These are phyloP conservation scores for Leptoteleia sp. DNA, from an alignment of 1,140 invertebrate species.

Conservation along the genomic window DNA sequence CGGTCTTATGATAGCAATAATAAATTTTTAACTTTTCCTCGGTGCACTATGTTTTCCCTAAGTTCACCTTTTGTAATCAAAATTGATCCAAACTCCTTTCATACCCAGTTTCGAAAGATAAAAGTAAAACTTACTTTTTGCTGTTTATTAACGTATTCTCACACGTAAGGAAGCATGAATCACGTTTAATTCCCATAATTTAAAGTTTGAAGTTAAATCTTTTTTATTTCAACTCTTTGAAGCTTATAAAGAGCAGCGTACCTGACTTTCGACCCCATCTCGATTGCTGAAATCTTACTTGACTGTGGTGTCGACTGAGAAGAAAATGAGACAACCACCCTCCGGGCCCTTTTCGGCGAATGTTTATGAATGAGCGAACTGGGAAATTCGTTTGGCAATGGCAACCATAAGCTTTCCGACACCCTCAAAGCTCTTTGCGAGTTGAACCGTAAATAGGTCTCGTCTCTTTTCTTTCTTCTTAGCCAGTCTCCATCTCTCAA, in stretches of 20 bases:
- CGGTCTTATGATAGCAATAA: too few relatives aligned
- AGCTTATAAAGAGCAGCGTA: slow-evolving; percentile 8
- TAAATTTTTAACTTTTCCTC: too few relatives aligned
- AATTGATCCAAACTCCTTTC: too few relatives aligned
- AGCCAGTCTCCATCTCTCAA: slow-evolving; percentile 10
- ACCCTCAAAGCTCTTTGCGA: slow-evolving; percentile 46
- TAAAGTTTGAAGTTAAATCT: slow-evolving; percentile 1
- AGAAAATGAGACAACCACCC: slow-evolving; percentile 47
- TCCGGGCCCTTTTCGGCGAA: slow-evolving; percentile 31
- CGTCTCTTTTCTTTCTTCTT: slow-evolving; percentile 29
- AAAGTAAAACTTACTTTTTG: too few relatives aligned
- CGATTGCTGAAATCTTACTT: slow-evolving; percentile 35
- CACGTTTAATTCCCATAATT: too few relatives aligned
- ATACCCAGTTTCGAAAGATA: too few relatives aligned
- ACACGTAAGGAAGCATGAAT: too few relatives aligned
- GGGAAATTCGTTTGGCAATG: slow-evolving; percentile 57
- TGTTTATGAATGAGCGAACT: slow-evolving; percentile 58
- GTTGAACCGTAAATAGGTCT: slow-evolving; percentile 43
- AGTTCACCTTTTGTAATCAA: too few relatives aligned
- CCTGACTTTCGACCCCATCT: slow-evolving; percentile 19
- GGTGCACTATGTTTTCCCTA: too few relatives aligned
- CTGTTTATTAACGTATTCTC: too few relatives aligned
- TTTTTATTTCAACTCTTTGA: slow-evolving; percentile 27
- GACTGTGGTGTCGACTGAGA: slow-evolving; percentile 14
- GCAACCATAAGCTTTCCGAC: slow-evolving; percentile 43